Evolutionary conservation across 2,888 invertebrate genomes (phyloP), one percentile per base, ranked within the genome.

Genomic region (Polydrusus tereticollis): DNA sequence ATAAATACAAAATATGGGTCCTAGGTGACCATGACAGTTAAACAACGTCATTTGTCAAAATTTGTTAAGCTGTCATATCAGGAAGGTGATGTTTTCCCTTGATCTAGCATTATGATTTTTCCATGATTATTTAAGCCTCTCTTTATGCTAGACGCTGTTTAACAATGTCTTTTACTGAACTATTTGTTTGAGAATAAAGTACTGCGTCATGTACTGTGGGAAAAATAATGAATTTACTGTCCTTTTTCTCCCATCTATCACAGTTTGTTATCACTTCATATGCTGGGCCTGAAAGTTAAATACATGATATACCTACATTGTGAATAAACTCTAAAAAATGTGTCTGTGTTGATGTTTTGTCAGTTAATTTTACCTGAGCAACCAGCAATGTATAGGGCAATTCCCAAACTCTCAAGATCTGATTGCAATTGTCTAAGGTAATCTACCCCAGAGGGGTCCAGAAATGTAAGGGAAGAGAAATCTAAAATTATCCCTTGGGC

Each of bases 161-260:
- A 36, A n/a, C 36, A 6, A 16, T 7, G 16, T 58, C 33, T 43
- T 45, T 58, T 10, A 38, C 14, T 38, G 36, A 20, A 45, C 26
- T 58, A 65, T 71, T 75, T 23, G 74, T 73, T 76, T 82, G 81
- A 21, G 83, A 82, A 72, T 79, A 84, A 21, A 89, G 85, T 2
- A 92, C 91, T 0, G 92, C 92, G 82, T 93, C 92, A 81, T 92
- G 91, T 0, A 92, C 88, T 0, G 92, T 91, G 0, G 92, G 92
- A 81, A 92, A 92, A 14, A 90, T 89, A 64, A 87, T 87, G 77
- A 91, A 85, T 29, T 87, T 86, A 12, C 88, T 86, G 33, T 87
- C 84, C 58, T 88, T 88, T 0, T 85, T 76, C 74, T 90, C 88
- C 50, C 88, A 81, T 0, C 85, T 83, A 82, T 90, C 90, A 85